A percentile compares a stretch with the other conserved stretches of the same genome.
These are phyloP conservation scores for Hyles euphorbiae DNA, from an alignment of 1,140 invertebrate species.

Conservation along the genomic window DNA sequence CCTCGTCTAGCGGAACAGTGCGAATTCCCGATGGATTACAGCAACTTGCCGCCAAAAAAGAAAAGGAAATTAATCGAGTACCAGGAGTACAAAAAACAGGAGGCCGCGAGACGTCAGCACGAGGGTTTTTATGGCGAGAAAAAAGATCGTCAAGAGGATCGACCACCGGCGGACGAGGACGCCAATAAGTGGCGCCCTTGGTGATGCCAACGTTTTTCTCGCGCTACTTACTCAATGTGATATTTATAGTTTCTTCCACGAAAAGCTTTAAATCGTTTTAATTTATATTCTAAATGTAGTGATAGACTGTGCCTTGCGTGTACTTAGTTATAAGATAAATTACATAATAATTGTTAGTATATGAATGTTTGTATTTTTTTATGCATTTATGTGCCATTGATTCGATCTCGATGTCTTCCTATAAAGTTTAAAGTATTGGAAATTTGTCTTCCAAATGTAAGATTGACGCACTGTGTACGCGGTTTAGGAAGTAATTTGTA, in stretches of 20 bases:
- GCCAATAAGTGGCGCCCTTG: conserved; percentile 64
- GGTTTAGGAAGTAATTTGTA: neutral
- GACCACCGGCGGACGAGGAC: conserved; percentile 49
- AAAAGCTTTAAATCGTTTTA: conserved; percentile 73
- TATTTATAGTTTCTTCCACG: conserved; percentile 65
- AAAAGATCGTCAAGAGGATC: conserved; percentile 40
- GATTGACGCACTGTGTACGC: conserved; percentile 4
- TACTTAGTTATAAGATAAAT: conserved; percentile 19
- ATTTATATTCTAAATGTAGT: conserved; percentile 35
- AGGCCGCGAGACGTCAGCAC: conserved; percentile 57
- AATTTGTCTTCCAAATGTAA: conserved; percentile 18
- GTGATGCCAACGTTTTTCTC: conserved; percentile 28
- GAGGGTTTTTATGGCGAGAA: conserved; percentile 61
- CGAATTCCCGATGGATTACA: conserved; percentile 69
- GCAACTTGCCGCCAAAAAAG: conserved; percentile 70
- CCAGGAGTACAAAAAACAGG: conserved; percentile 70
- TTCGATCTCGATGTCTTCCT: conserved; percentile 67
- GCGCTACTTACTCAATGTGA: conserved; percentile 45
- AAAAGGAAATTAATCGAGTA: conserved; percentile 72
- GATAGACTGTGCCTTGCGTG: conserved; percentile 29
- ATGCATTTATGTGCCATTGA: conserved; percentile 54
- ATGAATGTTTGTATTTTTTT: conserved; percentile 1
- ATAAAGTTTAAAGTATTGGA: conserved; percentile 16
- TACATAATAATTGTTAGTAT: neutral
- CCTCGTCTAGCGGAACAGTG: conserved; percentile 59